Evolutionary conservation across 2,888 invertebrate species (phyloP), one percentile per base, ranked within the genome.

Genomic region (Caenorhabditis japonica): DNA sequence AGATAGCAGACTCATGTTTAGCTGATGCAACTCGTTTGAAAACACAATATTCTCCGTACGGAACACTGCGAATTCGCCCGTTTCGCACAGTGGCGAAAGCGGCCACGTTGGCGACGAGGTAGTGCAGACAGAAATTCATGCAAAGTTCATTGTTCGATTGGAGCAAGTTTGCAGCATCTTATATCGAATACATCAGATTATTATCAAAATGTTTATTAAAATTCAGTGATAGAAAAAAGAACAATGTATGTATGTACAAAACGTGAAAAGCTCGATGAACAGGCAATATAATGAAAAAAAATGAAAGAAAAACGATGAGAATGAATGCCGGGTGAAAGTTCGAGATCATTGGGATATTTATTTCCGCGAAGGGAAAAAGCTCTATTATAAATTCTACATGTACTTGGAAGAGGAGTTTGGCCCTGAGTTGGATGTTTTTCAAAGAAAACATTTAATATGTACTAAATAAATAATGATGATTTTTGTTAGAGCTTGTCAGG

Each of bases 401-500:
- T 52, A 66, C 17, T 49, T 13, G 19, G 44, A 25, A 47, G 27
- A 21, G 34, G 33, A 5, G 2, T 4, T 66, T 64, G 68, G 68
- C 59, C 68, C 58, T 64, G 62, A 53, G 44, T 10, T 43, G 56
- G 51, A n/a, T n/a, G n/a, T n/a, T n/a, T n/a, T n/a, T 44, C 19
- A 44, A 21, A 25, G n/a, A 17, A 33, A 39, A 17, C 41, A 30
- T 38, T 43, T 30, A 55, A 39, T 39, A 39, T 39, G n/a, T 23
- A 8, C 12, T 21, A 39, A 30, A 1, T 3, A 27, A 17, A 15
- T 10, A 10, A 15, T 46, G 5, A 25, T 19, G 33, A 25, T 5
- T 17, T 7, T 21, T 12, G 8, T 61, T 75, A 80, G 15, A 80
- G 38, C 44, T 80, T 78, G 33, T 80, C 76, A 23, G 79, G 79